Base-by-base conservation (phyloP, 2,888 invertebrate genomes). In the Cosmia pyralina region DNA sequence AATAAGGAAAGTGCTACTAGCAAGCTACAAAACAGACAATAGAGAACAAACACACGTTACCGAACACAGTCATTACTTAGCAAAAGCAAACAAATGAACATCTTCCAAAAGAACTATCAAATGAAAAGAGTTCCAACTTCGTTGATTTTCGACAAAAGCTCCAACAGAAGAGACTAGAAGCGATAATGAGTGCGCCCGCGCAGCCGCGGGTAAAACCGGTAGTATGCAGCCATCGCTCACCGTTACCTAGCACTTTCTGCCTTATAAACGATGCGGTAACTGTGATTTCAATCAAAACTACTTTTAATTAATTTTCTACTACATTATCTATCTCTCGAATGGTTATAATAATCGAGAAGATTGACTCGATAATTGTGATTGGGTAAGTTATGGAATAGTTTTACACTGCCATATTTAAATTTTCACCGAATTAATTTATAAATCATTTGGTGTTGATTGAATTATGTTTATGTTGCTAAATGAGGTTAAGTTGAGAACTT, bases 241-340 rank as follows among this genome's bases (percentile, higher is more conserved):
- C 95, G 94, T 95, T 95, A 94, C 92, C 90, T 91, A 91, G 93
- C 95, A 94, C 93, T 93, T 94, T 94, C 94, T 92, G 90, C 83
- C 85, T 91, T 87, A 89, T 89, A 90, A 92, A 92, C 92, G 92
- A 92, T 92, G 93, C 90, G 90, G 93, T 93, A 92, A 93, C 92
- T 92, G 90, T 92, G 91, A 93, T 93, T 94, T 93, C 93, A 92
- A 93, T 93, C 92, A 92, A 92, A 93, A 91, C 86, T 85, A 87
- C 91, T 93, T 93, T 94, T 94, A 95, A 95, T 95, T 95, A 95
- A 95, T 95, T 95, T 94, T 93, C 92, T 93, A 93, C 90, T 89
- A 92, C 90, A 94, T 94, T 94, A 94, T 92, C 88, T 90, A 91
- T 91, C 90, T 90, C 87, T 89, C 92, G 75, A 84, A 85, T 73